Conservation (phyloP, 2,113 vertebrate genomes). For the Dicrurus megarhynchus region DNA sequence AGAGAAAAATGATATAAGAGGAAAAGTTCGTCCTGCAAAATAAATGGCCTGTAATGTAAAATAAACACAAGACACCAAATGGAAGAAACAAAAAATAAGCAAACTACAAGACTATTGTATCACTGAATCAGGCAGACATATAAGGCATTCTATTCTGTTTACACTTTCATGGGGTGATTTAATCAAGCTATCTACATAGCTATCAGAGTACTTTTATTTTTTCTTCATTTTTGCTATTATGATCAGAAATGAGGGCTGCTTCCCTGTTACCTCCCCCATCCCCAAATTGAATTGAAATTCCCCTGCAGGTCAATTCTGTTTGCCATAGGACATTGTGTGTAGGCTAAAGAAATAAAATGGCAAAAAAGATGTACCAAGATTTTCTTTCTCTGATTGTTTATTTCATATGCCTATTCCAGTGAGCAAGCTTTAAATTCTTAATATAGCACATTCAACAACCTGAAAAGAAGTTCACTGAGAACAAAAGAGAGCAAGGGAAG, state of each 20-base stretch:
- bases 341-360: neutral
- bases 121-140: neutral
- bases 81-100: constrained; percentile 48
- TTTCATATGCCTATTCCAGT: neutral
- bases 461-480: neutral
- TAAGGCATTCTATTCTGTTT: neutral
- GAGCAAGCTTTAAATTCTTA: constrained; percentile 1
- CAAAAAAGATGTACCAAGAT: neutral
- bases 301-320: neutral
- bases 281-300: neutral
- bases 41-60: constrained; percentile 32
- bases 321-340: neutral
- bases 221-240: neutral
- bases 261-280: too few species aligned
- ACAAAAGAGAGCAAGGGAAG: neutral
- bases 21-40: constrained; percentile 32
- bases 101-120: constrained; percentile 11
- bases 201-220: neutral
- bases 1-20: constrained; percentile 22
- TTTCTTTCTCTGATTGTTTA: neutral
- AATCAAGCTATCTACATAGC: neutral
- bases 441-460: neutral
- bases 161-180: neutral
- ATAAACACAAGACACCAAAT: constrained; percentile 43
- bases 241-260: neutral